These are phyloP conservation scores for Protonibea diacanthus DNA, from an alignment of 2,797 vertebrate species.

Conservation along the genomic window DNA sequence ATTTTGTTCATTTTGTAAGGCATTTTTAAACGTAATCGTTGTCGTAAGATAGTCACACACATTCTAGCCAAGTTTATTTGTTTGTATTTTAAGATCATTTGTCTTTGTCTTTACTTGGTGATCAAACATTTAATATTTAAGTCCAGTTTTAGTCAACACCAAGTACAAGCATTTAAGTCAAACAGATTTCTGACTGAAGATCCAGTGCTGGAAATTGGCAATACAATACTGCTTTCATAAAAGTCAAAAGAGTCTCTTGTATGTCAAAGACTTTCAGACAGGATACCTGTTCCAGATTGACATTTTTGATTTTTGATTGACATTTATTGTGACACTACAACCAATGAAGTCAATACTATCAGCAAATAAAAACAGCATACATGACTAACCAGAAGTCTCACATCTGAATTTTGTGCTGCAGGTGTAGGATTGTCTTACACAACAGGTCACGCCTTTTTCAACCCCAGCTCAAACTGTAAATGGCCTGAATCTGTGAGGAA, in stretches of 20 bases:
- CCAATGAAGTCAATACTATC: not conserved
- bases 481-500: slow-evolving; percentile 11
- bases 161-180: too few species aligned
- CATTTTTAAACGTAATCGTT: too few species aligned
- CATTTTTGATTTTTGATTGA: not conserved
- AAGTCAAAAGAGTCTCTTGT: not conserved
- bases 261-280: not conserved
- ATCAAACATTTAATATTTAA: too few species aligned
- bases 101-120: too few species aligned
- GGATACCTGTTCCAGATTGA: not conserved
- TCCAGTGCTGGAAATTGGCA: not conserved
- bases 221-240: not conserved
- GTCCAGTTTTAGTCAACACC: too few species aligned
- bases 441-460: not conserved
- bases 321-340: not conserved
- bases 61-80: too few species aligned
- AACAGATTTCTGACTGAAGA: too few species aligned
- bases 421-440: not conserved
- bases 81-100: too few species aligned
- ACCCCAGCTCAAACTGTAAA: not conserved
- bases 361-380: not conserved
- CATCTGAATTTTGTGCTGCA: not conserved
- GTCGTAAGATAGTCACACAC: too few species aligned
- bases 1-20: too few species aligned
- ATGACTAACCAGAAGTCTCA: not conserved